Evolutionary conservation across 2,113 vertebrate genomes (phyloP), one percentile per base, ranked within the genome.

Genomic region (Indri indri): DNA sequence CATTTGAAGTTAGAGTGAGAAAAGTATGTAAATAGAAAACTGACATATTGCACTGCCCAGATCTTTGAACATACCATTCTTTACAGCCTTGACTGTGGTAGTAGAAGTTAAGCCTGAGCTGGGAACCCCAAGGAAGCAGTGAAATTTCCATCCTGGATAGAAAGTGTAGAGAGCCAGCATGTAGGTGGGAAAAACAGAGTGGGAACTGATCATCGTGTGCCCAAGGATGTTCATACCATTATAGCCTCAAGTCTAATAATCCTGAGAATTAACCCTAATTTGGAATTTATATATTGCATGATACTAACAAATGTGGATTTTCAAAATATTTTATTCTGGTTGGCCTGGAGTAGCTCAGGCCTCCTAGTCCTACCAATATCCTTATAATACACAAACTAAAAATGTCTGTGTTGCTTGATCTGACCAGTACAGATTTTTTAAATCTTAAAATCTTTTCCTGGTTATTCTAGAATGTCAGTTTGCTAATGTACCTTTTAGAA

Each of bases 401-500:
- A 90, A 92, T 77, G n/a, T 74, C 59, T 47, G 22, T 57, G 16
- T 71, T 73, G 40, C 45, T 80, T 86, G 59, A 85, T 92, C 63
- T 88, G 70, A 94, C 74, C 14, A 42, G 1, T 84, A 82, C 9
- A 91, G 54, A 89, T 45, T 88, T 97, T 91, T 91, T 84, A 68
- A 85, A 88, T 70, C 76, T 81, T 94, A 76, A 85, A 74, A 18
- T 37, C 25, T 68, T 90, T 81, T 85, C 45, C 87, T 95, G 13
- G 5, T 96, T 93, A 8, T 85, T 95, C 37, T 65, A 42, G 61
- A 68, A 27, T 68, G 81, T 71, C 45, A 70, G 11, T 76, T 95
- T 84, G 23, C 74, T 95, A 74, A 96, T 66, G 30, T 94, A 59
- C 23, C 81, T 87, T 73, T 34, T 82, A 88, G 84, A 76, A 81